phyloP scores from a whole-genome alignment of 53 echinoderm and acorn worm genomes.

The Holothuria scabra region DNA sequence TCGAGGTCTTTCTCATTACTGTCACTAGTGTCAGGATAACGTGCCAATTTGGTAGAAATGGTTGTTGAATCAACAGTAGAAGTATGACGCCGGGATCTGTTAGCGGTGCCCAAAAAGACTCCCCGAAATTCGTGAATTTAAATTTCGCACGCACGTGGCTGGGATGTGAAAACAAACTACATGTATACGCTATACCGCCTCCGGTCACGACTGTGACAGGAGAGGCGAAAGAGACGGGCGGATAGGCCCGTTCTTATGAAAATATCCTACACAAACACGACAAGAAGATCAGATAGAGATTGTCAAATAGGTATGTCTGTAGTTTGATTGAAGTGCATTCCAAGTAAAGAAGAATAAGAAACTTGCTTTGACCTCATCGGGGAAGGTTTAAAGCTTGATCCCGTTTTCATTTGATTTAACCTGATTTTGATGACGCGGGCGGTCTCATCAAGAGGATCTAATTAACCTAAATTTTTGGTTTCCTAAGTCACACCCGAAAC shows the following conservation, averaged over 20 bases:
- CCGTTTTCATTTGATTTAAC: background rate
- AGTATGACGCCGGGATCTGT: conserved; percentile 36
- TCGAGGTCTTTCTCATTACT: conserved; percentile 14
- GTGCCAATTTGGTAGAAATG: conserved; percentile 23
- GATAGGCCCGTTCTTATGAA: conserved; percentile 37
- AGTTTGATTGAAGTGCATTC: conserved; percentile 19
- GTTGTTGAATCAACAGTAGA: conserved; percentile 9
- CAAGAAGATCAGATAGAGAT: too few species aligned
- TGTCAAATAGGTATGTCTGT: conserved; percentile 1
- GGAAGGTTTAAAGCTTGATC: background rate
- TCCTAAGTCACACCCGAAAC: background rate
- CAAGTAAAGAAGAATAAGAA: background rate
- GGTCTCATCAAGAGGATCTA: conserved; percentile 33
- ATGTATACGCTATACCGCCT: conserved; percentile 7
- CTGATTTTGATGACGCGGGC: conserved; percentile 24
- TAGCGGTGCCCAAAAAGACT: conserved; percentile 23
- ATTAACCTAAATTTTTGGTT: conserved; percentile 29
- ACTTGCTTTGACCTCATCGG: conserved; percentile 5
- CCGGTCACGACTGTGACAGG: conserved; percentile 28
- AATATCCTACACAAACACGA: conserved; percentile 25
- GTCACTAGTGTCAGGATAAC: conserved; percentile 19
- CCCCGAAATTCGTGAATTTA: conserved; percentile 13
- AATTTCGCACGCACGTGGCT: conserved; percentile 47
- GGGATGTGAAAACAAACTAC: conserved; percentile 35
- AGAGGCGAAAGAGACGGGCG: conserved; percentile 18